Percentiles rank a stretch among this genome's conserved stretches.
These are phyloP conservation scores for Cotesia typhae DNA, from an alignment of 1,140 invertebrate genomes.

Conservation along the genomic window DNA sequence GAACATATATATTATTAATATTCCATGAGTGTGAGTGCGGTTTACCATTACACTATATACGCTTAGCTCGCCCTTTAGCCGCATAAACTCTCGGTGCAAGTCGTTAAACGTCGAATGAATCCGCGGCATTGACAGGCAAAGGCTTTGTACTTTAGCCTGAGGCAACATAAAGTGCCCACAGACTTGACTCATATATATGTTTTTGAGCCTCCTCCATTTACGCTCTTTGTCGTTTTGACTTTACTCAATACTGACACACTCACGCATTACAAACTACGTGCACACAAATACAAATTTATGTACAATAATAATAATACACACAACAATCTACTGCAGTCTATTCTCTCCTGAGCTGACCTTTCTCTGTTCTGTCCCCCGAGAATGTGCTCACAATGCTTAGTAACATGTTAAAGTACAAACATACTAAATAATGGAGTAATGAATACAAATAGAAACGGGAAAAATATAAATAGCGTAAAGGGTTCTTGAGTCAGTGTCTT, in stretches of 20 bases:
- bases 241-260: no score
- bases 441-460: conserved; percentile 4
- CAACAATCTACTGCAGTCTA: no score
- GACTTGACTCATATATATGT: neutral
- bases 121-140: conserved; percentile 32
- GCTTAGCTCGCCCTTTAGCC: no score
- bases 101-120: conserved; percentile 38
- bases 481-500: no score
- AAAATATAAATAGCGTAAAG: conserved; percentile 9
- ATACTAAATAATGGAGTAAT: neutral
- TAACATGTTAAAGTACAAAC: neutral
- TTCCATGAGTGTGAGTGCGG: no score
- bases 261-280: conserved; percentile 1
- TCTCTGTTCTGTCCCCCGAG: neutral
- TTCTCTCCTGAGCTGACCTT: neutral
- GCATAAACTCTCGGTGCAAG: conserved; percentile 21
- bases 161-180: conserved; percentile 8
- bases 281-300: no score
- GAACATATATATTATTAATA: no score
- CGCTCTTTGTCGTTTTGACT: neutral
- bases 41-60: no score
- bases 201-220: neutral
- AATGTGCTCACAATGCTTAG: conserved; percentile 16
- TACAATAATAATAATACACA: no score
- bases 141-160: conserved; percentile 24